Base-by-base conservation (phyloP, 2,888 invertebrate species). In the Chalcosyrphus nemorum region DNA sequence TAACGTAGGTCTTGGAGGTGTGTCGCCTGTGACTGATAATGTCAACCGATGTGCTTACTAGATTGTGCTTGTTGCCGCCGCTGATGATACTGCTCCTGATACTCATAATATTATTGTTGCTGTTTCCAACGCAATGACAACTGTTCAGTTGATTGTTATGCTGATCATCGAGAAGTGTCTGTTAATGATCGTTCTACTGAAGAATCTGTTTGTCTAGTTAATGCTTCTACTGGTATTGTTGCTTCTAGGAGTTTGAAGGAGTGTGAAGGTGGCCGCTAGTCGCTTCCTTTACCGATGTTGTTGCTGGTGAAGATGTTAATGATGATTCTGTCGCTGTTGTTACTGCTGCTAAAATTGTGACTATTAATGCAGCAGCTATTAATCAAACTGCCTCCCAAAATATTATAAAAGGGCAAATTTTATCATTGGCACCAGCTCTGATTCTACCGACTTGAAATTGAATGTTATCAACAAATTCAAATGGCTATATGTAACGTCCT, bases 401-500 rank as follows among this genome's bases (percentile, higher is more conserved):
- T n/a, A n/a, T n/a, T n/a, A 32, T 4, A 56, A 38, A 38, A 38
- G n/a, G 13, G 38, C 2, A 38, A 13, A 38, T 57, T 21, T 13
- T 11, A 56, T 61, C 9, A 43, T 43, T 29, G 43, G 45, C 27
- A 57, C 57, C n/a, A 59, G 15, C 41, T 27, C 19, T 38, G 7
- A 5, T 41, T 19, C 13, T 6, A 41, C 24, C 6, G 15, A n/a
- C 21, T 19, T 47, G 1, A 27, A 45, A 63, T 9, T 61, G 6
- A 29, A 59, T 13, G 41, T 61, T 27, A 41, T 61, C n/a, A 45
- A n/a, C 29, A 38, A 24, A 13, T 29, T 41, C 0, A 45, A 45
- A 24, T 61, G 61, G 43, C 61, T 61, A 17, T 17, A 45, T 61
- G 29, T 61, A 7, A 45, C 61, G 27, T 61, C 45, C 9, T 61